Percentiles rank a stretch among this genome's conserved stretches.
These are phyloP conservation scores for Brachionus angularis DNA, from an alignment of 1,140 invertebrate species.

Conservation along the genomic window DNA sequence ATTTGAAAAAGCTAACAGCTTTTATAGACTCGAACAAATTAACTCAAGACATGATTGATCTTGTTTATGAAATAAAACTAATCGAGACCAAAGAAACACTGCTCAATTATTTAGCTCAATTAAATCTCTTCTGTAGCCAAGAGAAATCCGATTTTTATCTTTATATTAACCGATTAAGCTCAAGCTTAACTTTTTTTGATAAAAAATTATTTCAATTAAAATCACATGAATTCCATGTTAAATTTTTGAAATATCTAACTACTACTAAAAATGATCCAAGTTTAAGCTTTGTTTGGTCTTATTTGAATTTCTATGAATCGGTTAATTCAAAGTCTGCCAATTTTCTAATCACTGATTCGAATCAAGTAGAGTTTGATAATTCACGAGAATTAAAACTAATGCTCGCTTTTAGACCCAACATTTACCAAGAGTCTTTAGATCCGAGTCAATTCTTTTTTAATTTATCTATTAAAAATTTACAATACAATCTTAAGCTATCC, in stretches of 20 bases:
- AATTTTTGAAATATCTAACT: constrained; percentile 2
- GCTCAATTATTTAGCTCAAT: constrained; percentile 15
- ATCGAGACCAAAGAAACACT: not conserved
- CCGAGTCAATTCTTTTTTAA: not conserved
- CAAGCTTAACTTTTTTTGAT: not conserved
- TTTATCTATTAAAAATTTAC: constrained; percentile 30
- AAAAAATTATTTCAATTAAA: not conserved
- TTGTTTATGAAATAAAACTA: not conserved
- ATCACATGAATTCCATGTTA: constrained; percentile 2
- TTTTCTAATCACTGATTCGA: not conserved
- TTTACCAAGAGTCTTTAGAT: not conserved
- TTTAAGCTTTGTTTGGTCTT: constrained; percentile 1
- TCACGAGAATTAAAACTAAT: not conserved
- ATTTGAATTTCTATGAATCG: constrained; percentile 27
- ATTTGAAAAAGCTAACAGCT: not conserved
- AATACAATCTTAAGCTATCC: not conserved
- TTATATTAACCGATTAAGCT: not conserved
- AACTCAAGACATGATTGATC: constrained; percentile 18
- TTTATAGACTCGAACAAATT: not conserved
- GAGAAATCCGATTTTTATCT: not conserved
- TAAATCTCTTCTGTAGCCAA: not conserved
- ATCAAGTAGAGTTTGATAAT: not conserved
- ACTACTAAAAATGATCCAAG: not conserved
- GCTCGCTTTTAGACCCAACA: constrained; percentile 3
- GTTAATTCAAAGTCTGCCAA: not conserved